Evolutionary conservation across 2,797 vertebrate genomes (phyloP).

Genomic region (Myotis myotis): DNA sequence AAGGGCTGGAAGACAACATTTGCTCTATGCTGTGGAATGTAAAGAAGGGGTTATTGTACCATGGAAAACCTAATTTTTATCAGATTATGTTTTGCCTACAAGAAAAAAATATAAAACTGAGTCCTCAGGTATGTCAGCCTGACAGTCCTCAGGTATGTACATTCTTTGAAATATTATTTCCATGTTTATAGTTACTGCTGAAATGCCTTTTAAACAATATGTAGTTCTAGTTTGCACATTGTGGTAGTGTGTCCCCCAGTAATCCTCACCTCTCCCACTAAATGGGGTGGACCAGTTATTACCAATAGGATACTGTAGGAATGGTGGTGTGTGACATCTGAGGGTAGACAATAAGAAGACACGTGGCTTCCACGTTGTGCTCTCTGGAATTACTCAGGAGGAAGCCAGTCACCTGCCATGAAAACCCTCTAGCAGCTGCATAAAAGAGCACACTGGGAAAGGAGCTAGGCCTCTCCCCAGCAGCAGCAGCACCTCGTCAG

Average conservation of each 20-base stretch:
- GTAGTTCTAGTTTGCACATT: neutral
- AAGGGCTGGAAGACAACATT: neutral
- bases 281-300: neutral
- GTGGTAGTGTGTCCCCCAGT: neutral
- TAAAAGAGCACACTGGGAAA: neutral
- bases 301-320: neutral
- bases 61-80: neutral
- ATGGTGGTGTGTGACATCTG: neutral
- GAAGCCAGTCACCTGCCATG: neutral
- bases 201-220: neutral
- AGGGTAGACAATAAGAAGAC: neutral
- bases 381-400: neutral
- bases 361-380: neutral
- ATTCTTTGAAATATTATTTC: constrained; percentile 10
- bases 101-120: neutral
- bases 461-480: neutral
- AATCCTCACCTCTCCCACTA: neutral
- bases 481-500: neutral
- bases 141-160: neutral
- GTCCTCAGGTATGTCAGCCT: neutral
- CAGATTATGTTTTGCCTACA: neutral
- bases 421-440: neutral
- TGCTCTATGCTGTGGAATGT: neutral
- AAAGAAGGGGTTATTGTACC: neutral
- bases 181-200: neutral